Evolutionary conservation across 1,140 invertebrate genomes (phyloP).

Genomic region (Formica exsecta): DNA sequence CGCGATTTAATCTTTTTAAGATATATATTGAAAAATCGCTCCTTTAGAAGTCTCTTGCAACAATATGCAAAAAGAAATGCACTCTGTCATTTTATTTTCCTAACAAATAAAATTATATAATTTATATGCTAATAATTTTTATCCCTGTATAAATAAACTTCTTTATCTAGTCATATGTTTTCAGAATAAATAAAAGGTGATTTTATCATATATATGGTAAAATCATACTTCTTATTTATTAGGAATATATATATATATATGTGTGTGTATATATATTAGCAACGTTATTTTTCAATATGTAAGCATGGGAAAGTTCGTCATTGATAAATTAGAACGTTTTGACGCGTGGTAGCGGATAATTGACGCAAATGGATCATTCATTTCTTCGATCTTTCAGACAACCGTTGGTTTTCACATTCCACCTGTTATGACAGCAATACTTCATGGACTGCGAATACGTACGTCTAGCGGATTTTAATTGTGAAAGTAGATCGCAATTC

Average conservation of each 20-base stretch:
- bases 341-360: slow-evolving; percentile 1
- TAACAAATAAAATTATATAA: too few species aligned
- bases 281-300: neutral
- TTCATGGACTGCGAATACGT: neutral
- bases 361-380: slow-evolving; percentile 35
- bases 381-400: slow-evolving; percentile 34
- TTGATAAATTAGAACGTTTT: slow-evolving; percentile 34
- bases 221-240: too few species aligned
- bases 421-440: slow-evolving; percentile 33
- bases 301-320: neutral
- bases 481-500: slow-evolving; percentile 48
- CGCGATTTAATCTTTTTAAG: neutral
- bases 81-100: too few species aligned
- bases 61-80: neutral
- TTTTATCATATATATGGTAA: neutral
- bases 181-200: neutral
- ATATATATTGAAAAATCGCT: neutral
- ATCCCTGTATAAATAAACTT: neutral
- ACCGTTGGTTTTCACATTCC: slow-evolving; percentile 43
- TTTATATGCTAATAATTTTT: too few species aligned
- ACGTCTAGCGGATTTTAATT: slow-evolving; percentile 33
- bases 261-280: neutral
- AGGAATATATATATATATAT: too few species aligned
- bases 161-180: neutral
- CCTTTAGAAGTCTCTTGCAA: neutral